Conservation (phyloP, 2,888 invertebrate species). For the Pantelozetes paolii region DNA sequence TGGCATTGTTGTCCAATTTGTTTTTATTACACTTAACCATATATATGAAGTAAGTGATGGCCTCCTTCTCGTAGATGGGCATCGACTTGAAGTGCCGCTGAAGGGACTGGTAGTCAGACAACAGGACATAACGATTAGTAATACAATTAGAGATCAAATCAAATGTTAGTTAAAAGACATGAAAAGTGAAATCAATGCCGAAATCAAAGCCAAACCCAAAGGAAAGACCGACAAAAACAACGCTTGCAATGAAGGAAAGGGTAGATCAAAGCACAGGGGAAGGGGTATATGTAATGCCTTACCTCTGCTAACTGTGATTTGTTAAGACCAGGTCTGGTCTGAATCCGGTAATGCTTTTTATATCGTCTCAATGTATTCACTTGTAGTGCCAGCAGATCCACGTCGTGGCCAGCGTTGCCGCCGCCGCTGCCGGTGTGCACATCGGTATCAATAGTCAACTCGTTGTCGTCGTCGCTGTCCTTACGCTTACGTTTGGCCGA, state of each 20-base stretch:
- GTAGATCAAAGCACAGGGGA: too few species aligned
- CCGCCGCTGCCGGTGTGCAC: constrained; percentile 51
- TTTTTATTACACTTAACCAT: constrained; percentile 90
- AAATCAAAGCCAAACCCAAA: too few species aligned
- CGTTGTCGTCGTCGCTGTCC: constrained; percentile 77
- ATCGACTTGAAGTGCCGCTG: constrained; percentile 89
- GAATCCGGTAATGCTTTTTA: constrained; percentile 86
- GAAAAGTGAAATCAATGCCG: too few species aligned
- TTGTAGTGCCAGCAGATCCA: constrained; percentile 87
- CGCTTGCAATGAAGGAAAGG: too few species aligned
- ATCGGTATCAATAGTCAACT: constrained; percentile 82
- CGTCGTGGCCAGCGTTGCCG: constrained; percentile 18
- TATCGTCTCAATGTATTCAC: constrained; percentile 87
- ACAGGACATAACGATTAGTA: too few species aligned
- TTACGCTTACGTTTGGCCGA: constrained; percentile 68
- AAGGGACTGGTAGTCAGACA: constrained; percentile 64
- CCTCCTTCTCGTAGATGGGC: constrained; percentile 90
- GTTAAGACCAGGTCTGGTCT: constrained; percentile 83
- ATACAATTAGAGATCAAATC: background rate
- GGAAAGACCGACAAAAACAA: too few species aligned
- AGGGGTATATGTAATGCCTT: constrained; percentile 55
- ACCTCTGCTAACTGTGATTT: constrained; percentile 95
- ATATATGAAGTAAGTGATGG: constrained; percentile 88
- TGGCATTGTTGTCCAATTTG: constrained; percentile 69
- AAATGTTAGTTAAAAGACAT: constrained; percentile 40